Conservation (phyloP, 1,140 invertebrate genomes). For the Dendroctonus ponderosae region DNA sequence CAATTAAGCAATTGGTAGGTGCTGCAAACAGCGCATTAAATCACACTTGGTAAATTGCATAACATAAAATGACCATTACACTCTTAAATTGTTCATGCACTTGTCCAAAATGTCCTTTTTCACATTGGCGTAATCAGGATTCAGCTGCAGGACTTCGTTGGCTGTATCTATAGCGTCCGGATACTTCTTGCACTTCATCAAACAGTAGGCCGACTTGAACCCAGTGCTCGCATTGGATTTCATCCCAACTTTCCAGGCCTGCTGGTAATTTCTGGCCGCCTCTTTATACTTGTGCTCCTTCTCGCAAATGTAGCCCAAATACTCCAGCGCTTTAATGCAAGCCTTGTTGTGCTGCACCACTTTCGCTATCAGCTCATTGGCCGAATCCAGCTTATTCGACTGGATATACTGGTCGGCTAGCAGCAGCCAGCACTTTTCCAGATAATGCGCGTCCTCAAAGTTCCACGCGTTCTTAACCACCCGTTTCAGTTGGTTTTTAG, state of each 20-base stretch:
- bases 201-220: constrained; percentile 89
- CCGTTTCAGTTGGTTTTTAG: constrained; percentile 89
- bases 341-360: constrained; percentile 88
- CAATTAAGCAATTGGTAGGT: no score
- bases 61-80: constrained; percentile 8
- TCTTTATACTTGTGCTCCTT: constrained; percentile 90
- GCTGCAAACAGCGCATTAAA: no score
- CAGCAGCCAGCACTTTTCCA: constrained; percentile 93
- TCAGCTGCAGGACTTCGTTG: constrained; percentile 75
- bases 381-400: constrained; percentile 82
- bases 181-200: constrained; percentile 86
- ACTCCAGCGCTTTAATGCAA: constrained; percentile 88
- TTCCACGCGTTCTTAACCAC: constrained; percentile 86
- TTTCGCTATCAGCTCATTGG: constrained; percentile 76
- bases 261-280: constrained; percentile 79
- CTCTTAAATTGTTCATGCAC: constrained; percentile 77
- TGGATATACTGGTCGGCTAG: constrained; percentile 90
- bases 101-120: constrained; percentile 94
- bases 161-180: constrained; percentile 84
- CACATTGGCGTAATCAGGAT: constrained; percentile 88
- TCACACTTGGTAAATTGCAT: no score
- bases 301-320: constrained; percentile 82
- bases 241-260: constrained; percentile 81
- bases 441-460: constrained; percentile 91
- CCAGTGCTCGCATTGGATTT: constrained; percentile 80